Percentiles rank a stretch among this genome's conserved stretches.
phyloP scores from a whole-genome alignment of 1,140 invertebrate genomes.

The Lepidurus arcticus region DNA sequence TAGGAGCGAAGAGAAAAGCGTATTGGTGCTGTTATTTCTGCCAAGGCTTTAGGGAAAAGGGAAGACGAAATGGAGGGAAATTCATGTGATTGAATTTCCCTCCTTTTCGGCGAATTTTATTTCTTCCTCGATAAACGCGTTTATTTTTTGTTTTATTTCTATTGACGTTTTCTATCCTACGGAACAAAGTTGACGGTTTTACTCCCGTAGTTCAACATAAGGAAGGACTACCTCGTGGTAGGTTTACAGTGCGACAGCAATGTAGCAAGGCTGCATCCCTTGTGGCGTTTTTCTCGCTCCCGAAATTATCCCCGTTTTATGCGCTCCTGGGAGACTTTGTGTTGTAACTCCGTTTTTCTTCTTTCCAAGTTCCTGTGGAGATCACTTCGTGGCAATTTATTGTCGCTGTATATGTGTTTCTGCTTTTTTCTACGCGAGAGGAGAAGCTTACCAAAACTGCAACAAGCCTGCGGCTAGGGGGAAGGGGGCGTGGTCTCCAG shows the following conservation, averaged over 20 bases:
- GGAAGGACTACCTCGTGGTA: neutral
- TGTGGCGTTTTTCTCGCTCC: neutral
- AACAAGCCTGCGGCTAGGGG: neutral
- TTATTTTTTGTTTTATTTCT: neutral
- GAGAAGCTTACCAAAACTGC: neutral
- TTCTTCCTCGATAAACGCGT: neutral
- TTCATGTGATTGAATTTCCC: neutral
- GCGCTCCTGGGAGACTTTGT: neutral
- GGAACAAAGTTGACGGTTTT: neutral
- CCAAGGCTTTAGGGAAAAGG: neutral
- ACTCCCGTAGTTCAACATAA: no score
- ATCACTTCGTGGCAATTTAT: conserved; percentile 19
- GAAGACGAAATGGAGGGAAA: neutral
- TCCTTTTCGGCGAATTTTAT: neutral
- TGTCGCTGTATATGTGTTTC: neutral
- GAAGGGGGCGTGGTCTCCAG: neutral
- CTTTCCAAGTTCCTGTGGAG: neutral
- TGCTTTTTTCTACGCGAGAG: neutral
- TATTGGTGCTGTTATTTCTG: neutral
- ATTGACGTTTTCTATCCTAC: neutral
- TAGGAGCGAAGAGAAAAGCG: conserved; percentile 2
- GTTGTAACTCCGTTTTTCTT: neutral
- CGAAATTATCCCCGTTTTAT: conserved; percentile 10
- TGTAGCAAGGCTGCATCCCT: neutral
- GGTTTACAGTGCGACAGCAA: neutral